Evolutionary conservation across 2,888 invertebrate species (phyloP), one percentile per base, ranked within the genome.

Genomic region (Tinea trinotella): DNA sequence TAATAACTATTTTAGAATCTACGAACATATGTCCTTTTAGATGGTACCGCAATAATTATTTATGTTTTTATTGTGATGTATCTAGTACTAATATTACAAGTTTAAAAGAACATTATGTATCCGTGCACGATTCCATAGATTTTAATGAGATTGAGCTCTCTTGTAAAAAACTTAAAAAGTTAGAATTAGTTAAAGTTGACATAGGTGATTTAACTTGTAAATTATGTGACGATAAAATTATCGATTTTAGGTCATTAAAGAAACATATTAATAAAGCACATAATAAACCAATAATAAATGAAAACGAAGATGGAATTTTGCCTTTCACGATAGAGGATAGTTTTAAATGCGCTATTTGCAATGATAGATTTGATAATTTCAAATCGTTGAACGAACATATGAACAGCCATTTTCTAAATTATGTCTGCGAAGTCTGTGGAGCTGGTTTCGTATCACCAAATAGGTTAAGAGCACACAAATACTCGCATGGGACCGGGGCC

Each of bases 321-420:
- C 84, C 85, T 0, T 85, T 84, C 56, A 79, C 61, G 64, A 58
- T 83, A 1, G 60, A 59, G 1, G 64, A 66, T 52, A 59, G 68
- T 6, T 10, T n/a, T 2, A 46, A 19, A 4, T 85, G 85, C 58
- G 74, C 67, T 0, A 49, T 81, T 0, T 85, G 85, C 55, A 61
- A 64, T 2, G 67, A 70, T 35, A 68, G 61, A 34, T 83, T 66
- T 54, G 66, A 68, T 0, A 80, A 82, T 34, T 85, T 73, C 53
- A 81, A 77, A 58, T 67, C 76, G 3, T 56, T 85, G 0, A 82
- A 82, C 22, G 76, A 81, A n/a, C 85, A 85, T 48, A 85, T 85
- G 84, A 85, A 85, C 53, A 60, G 74, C 0, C 85, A 85, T 58
- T 85, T 74, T 54, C 80, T 77, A 57, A 79, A 84, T 58, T 84